These are phyloP conservation scores for Trichosurus vulpecula DNA, from an alignment of 2,797 vertebrate genomes.

Conservation along the genomic window DNA sequence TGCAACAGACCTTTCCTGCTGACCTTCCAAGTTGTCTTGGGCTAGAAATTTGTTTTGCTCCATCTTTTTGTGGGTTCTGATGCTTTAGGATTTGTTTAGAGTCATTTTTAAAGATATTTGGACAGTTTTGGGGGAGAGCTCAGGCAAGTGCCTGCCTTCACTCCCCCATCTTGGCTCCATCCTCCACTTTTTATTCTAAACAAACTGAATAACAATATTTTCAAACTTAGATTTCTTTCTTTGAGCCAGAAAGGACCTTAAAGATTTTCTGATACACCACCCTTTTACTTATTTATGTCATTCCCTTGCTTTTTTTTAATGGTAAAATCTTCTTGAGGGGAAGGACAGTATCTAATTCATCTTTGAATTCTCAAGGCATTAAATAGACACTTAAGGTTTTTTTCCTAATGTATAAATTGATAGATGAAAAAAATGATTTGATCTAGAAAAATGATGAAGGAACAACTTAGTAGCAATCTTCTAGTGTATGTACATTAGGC, in stretches of 20 bases:
- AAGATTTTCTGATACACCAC: not conserved
- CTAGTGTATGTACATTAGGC: not conserved
- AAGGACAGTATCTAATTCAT: not conserved
- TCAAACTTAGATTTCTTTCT: not conserved
- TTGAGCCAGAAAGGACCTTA: not conserved
- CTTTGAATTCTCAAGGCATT: not conserved
- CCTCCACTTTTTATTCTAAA: not conserved
- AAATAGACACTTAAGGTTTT: constrained; percentile 10
- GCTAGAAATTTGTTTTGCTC: too few species aligned
- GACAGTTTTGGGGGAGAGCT: too few species aligned
- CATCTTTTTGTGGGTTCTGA: too few species aligned
- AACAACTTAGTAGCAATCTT: not conserved
- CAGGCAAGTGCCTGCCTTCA: too few species aligned
- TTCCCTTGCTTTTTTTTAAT: not conserved
- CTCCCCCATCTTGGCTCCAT: too few species aligned
- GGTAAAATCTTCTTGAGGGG: not conserved
- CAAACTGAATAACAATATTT: not conserved
- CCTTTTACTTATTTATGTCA: too few species aligned
- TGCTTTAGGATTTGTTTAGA: too few species aligned
- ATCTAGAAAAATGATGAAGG: not conserved
- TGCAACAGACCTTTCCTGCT: too few species aligned
- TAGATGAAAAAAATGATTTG: constrained; percentile 1
- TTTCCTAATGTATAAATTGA: not conserved
- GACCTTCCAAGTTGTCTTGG: too few species aligned
- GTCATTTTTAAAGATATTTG: too few species aligned